phyloP scores from a whole-genome alignment of 2,113 vertebrate species.

The Bos javanicus region DNA sequence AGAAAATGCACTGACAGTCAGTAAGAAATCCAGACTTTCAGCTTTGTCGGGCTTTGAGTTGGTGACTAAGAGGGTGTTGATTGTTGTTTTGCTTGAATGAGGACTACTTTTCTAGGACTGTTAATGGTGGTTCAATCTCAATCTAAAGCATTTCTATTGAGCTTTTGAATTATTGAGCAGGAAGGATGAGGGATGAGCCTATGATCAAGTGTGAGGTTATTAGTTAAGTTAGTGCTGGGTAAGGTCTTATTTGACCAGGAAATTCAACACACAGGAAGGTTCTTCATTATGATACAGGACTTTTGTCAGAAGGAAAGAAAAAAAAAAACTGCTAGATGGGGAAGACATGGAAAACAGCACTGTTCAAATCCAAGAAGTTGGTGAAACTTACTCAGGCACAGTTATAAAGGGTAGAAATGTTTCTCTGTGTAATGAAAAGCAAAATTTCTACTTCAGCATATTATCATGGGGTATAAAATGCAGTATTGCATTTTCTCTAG shows the following conservation, averaged over 20 bases:
- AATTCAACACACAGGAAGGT: not conserved
- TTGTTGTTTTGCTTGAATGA: slow-evolving; percentile 26
- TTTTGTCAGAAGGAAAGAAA: not conserved
- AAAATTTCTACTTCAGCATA: slow-evolving; percentile 16
- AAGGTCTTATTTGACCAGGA: not conserved
- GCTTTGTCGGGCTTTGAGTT: rapidly evolving
- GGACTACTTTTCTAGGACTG: not conserved
- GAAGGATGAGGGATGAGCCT: slow-evolving; percentile 1
- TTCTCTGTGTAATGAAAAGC: not conserved
- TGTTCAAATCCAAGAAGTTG: not conserved
- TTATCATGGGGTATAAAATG: slow-evolving; percentile 5
- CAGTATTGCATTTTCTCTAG: not conserved
- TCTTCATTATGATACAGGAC: not conserved
- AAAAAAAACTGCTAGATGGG: not conserved
- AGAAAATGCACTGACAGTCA: not conserved
- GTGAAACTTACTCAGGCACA: not conserved
- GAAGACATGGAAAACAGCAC: not conserved
- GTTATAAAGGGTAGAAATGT: not conserved
- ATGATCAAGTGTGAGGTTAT: not conserved
- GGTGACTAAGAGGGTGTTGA: not conserved
- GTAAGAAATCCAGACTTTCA: not conserved
- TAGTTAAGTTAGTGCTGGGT: slow-evolving; percentile 14
- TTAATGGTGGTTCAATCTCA: slow-evolving; percentile 52
- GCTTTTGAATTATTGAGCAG: slow-evolving; percentile 7
- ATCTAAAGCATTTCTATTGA: slow-evolving; percentile 47